A percentile compares a stretch with the other conserved stretches of the same genome.
Evolutionary conservation across 1,140 invertebrate species (phyloP).

Genomic region (Diuraphis noxia): DNA sequence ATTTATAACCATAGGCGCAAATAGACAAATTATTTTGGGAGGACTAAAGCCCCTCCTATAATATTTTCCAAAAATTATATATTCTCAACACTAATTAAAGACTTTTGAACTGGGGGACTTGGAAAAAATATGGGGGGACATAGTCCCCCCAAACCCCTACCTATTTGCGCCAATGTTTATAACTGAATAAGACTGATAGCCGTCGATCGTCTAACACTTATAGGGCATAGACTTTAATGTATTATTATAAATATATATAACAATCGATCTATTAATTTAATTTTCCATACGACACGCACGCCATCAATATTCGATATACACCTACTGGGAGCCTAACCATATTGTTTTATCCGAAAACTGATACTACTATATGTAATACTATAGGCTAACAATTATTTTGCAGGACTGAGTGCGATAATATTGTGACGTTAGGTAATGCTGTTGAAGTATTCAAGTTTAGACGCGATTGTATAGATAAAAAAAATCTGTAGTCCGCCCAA

Average conservation of each 20-base stretch:
- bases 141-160: too few relatives aligned
- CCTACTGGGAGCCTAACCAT: background rate
- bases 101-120: too few relatives aligned
- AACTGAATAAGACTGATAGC: background rate
- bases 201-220: background rate
- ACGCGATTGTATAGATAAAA: background rate
- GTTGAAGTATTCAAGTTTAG: background rate
- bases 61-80: too few relatives aligned
- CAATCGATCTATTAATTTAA: background rate
- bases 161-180: too few relatives aligned
- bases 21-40: too few relatives aligned
- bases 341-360: background rate
- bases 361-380: background rate
- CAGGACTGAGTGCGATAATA: background rate
- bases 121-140: too few relatives aligned
- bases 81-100: too few relatives aligned
- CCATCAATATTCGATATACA: background rate
- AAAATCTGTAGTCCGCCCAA: background rate
- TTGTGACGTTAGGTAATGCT: background rate
- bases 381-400: background rate
- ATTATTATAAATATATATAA: too few relatives aligned
- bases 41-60: too few relatives aligned
- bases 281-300: background rate
- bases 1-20: too few relatives aligned
- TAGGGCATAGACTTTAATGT: background rate